Conservation (phyloP, 1,140 invertebrate species). For the Olivierus martensii region DNA sequence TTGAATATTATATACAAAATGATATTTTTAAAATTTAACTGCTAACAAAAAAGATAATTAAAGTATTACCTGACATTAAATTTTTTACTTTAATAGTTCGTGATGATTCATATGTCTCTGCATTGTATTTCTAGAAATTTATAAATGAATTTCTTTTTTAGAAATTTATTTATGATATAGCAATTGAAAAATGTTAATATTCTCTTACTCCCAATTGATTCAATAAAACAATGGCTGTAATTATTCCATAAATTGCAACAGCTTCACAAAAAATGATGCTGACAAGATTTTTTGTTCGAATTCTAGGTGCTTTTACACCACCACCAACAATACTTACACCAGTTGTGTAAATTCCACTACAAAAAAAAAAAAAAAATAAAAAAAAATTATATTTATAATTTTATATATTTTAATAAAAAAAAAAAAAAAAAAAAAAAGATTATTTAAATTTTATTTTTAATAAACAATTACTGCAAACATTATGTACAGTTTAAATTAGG, state of each 20-base stretch:
- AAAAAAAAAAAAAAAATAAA: conserved; percentile 12
- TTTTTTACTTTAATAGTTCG: too few relatives aligned
- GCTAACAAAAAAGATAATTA: too few relatives aligned
- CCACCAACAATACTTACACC: conserved; percentile 92
- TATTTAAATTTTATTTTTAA: not conserved
- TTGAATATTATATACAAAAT: not conserved
- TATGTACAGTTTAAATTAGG: not conserved
- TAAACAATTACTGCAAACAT: not conserved
- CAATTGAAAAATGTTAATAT: not conserved
- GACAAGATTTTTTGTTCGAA: conserved; percentile 98
- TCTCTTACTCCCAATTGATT: conserved; percentile 53
- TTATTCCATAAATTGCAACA: conserved; percentile 97
- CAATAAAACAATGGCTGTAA: conserved; percentile 90
- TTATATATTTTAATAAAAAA: not conserved
- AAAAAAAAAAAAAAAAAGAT: not conserved
- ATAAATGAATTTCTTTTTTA: not conserved
- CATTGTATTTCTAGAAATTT: not conserved
- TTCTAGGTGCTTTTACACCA: conserved; percentile 95
- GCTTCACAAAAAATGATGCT: conserved; percentile 99
- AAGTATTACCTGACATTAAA: too few relatives aligned
- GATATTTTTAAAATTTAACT: too few relatives aligned
- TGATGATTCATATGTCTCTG: too few relatives aligned
- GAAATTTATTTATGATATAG: not conserved
- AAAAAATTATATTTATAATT: not conserved
- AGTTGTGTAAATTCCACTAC: conserved; percentile 84